phyloP scores from a whole-genome alignment of 2,797 vertebrate species.

The Coluber constrictor region DNA sequence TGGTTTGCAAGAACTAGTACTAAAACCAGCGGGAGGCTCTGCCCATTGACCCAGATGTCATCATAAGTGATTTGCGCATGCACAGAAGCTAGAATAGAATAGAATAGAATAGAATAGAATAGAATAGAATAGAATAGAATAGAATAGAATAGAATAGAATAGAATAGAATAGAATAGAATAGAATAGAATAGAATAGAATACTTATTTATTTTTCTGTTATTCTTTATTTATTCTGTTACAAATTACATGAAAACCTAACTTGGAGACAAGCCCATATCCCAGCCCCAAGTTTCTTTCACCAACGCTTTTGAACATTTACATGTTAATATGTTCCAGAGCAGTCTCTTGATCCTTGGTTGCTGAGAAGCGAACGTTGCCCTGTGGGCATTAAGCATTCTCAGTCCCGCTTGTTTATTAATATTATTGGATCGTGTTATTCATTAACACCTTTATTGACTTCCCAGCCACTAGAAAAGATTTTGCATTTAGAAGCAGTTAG shows the following conservation, averaged over 20 bases:
- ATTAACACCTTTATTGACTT: background rate
- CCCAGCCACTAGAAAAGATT: background rate
- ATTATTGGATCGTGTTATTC: background rate
- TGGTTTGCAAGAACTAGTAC: too few species aligned
- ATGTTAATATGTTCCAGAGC: background rate
- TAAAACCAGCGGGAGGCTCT: too few species aligned
- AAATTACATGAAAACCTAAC: background rate
- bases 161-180: too few species aligned
- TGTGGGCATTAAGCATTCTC: background rate
- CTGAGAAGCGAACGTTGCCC: background rate
- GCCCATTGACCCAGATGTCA: too few species aligned
- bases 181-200: too few species aligned
- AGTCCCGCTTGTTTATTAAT: background rate
- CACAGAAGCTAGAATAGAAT: too few species aligned
- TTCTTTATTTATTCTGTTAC: background rate
- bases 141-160: too few species aligned
- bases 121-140: too few species aligned
- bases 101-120: too few species aligned
- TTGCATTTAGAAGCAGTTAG: background rate
- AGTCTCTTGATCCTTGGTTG: background rate
- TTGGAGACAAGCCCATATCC: background rate
- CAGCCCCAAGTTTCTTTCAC: background rate
- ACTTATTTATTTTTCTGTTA: too few species aligned
- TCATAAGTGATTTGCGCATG: too few species aligned
- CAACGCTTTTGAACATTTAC: background rate